A percentile compares a stretch with the other conserved stretches of the same genome.
These are phyloP conservation scores for Chrysolina oricalcia DNA, from an alignment of 2,888 invertebrate genomes.

Conservation along the genomic window DNA sequence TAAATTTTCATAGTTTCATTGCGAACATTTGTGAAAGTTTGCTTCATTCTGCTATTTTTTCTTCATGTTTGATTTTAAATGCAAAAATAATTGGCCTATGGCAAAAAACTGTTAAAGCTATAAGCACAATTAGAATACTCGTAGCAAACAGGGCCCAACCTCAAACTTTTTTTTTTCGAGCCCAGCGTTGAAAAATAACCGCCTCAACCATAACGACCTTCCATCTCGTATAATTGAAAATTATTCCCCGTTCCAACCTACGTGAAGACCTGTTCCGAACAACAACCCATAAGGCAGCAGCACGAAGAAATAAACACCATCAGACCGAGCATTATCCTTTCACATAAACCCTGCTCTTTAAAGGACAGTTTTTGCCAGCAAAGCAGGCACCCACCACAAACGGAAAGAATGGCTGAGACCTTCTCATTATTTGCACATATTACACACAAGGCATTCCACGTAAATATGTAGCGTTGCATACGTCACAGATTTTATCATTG, in stretches of 20 bases:
- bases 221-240: too few relatives aligned
- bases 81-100: too few relatives aligned
- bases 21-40: too few relatives aligned
- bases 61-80: too few relatives aligned
- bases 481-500: constrained; percentile 68
- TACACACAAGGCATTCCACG: constrained; percentile 60
- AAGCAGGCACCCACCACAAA: constrained; percentile 60
- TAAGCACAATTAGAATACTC: too few relatives aligned
- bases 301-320: constrained; percentile 51
- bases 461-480: constrained; percentile 53
- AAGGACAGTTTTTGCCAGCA: constrained; percentile 62
- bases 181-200: too few relatives aligned
- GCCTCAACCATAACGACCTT: too few relatives aligned
- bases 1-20: too few relatives aligned
- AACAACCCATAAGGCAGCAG: constrained; percentile 47
- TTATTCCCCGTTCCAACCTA: not conserved
- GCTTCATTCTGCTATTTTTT: too few relatives aligned
- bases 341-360: constrained; percentile 70
- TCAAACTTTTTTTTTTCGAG: too few relatives aligned
- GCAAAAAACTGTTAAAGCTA: too few relatives aligned
- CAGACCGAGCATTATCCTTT: constrained; percentile 63
- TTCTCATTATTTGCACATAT: constrained; percentile 68
- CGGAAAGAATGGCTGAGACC: constrained; percentile 61
- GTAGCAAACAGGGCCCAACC: too few relatives aligned
- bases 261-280: constrained; percentile 27